phyloP scores from a whole-genome alignment of 2,797 vertebrate species.

The Nasua narica region DNA sequence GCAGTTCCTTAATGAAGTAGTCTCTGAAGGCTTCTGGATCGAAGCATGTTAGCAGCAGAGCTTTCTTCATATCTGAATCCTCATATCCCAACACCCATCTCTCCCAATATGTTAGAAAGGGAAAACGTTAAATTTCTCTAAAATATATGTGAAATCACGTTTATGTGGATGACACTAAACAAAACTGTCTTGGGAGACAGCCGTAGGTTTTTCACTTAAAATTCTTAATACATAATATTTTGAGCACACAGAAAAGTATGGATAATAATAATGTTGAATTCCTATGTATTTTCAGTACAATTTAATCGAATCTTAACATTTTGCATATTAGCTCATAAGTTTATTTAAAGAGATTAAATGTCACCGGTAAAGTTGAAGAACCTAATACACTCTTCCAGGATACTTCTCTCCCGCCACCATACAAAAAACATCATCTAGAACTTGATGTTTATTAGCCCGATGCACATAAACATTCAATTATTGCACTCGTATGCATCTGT shows the following conservation, averaged over 20 bases:
- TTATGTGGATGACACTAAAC: neutral
- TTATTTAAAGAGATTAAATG: constrained; percentile 10
- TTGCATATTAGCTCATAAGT: neutral
- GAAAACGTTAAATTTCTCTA: neutral
- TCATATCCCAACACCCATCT: neutral
- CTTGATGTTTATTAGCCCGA: neutral
- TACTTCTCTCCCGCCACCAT: neutral
- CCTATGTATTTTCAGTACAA: neutral
- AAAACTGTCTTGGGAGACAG: neutral
- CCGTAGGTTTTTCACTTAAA: neutral
- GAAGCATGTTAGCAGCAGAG: neutral
- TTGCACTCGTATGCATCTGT: neutral
- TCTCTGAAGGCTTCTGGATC: neutral
- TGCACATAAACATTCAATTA: neutral
- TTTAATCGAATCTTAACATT: neutral
- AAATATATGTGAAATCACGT: neutral
- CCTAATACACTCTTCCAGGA: neutral
- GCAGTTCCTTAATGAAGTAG: neutral
- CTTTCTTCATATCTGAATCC: neutral
- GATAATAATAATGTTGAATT: neutral
- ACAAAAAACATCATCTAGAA: neutral
- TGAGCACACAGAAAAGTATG: neutral
- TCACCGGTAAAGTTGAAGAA: neutral
- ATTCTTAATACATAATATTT: neutral
- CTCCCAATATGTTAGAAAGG: neutral